These are phyloP conservation scores for Xyliphius kryptos DNA, from an alignment of 2,113 vertebrate species.

Conservation along the genomic window DNA sequence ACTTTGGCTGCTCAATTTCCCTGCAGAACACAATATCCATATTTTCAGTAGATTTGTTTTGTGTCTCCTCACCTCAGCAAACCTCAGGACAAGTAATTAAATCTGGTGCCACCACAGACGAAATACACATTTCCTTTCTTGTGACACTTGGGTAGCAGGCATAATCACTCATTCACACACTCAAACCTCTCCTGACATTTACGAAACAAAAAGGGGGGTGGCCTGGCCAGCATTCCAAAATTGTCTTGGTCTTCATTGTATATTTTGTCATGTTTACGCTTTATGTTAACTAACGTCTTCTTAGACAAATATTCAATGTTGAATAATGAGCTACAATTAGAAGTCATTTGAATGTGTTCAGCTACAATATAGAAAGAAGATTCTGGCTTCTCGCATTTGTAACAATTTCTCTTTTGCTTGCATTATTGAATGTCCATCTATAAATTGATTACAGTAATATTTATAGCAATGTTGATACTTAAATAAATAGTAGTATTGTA, in stretches of 20 bases:
- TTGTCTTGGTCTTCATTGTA: conserved; percentile 44
- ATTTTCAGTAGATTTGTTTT: conserved; percentile 34
- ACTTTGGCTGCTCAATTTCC: conserved; percentile 21
- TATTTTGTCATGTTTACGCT: conserved; percentile 33
- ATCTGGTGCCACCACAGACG: conserved; percentile 26
- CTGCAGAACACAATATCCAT: conserved; percentile 22
- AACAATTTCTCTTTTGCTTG: not conserved
- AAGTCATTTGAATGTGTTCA: conserved; percentile 36
- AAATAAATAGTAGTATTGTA: too few relatives aligned
- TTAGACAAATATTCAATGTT: not conserved
- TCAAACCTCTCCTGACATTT: conserved; percentile 35
- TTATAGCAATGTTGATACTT: not conserved
- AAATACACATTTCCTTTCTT: conserved; percentile 23
- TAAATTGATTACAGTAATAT: not conserved
- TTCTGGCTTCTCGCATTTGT: not conserved
- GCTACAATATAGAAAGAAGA: not conserved
- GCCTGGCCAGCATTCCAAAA: conserved; percentile 44
- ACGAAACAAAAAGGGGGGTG: conserved; percentile 31
- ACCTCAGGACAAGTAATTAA: conserved; percentile 44
- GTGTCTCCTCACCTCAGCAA: conserved; percentile 19
- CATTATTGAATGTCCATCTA: not conserved
- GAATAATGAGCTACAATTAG: not conserved
- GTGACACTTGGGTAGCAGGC: conserved; percentile 22
- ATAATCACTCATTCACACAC: conserved; percentile 36
- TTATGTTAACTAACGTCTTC: conserved; percentile 10